Base-by-base conservation (phyloP, 2,888 invertebrate genomes). In the Cordilura impudica region DNA sequence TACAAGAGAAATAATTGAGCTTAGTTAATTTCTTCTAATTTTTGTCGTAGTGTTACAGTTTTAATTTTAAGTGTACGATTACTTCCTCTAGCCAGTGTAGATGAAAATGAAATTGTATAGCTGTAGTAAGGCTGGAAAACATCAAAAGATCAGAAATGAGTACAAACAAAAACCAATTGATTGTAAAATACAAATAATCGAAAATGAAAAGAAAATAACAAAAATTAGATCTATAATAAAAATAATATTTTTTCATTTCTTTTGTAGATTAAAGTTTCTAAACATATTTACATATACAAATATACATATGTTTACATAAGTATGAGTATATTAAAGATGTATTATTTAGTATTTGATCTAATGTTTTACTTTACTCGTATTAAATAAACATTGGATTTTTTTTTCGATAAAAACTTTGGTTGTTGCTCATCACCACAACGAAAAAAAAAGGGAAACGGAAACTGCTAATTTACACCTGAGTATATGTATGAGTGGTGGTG, bases 401-500 rank as follows among this genome's bases (percentile, higher is more conserved):
- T 39, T 39, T 39, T n/a, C n/a, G 12, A n/a, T n/a, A n/a, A 39
- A 39, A 39, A 39, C n/a, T 39, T 39, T 39, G 12, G 2, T 2
- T 35, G 35, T 12, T 35, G 35, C 1, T 35, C 12, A 35, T 39
- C 31, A 31, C 12, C 35, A 39, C n/a, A 19, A 26, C 51, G 2
- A 7, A 51, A 54, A 10, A 51, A 54, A 10, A 31, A 8, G 26
- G 35, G 58, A 58, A 63, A 63, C 63, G 63, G 63, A 63, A 49
- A 63, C 31, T 63, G 49, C 31, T 63, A 63, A 63, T 63, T 63
- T 10, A 63, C 63, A 63, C 63, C 49, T 63, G 49, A 7, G 23
- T 31, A 31, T 35, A 19, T 58, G 10, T 54, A 29, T 16, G 26
- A 3, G 29, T 31, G 53, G 7, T n/a, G 14, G 6, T 43, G 23